These are phyloP conservation scores for Porites lobata DNA, from an alignment of 92 coral and sea anemone genomes.

Conservation along the genomic window DNA sequence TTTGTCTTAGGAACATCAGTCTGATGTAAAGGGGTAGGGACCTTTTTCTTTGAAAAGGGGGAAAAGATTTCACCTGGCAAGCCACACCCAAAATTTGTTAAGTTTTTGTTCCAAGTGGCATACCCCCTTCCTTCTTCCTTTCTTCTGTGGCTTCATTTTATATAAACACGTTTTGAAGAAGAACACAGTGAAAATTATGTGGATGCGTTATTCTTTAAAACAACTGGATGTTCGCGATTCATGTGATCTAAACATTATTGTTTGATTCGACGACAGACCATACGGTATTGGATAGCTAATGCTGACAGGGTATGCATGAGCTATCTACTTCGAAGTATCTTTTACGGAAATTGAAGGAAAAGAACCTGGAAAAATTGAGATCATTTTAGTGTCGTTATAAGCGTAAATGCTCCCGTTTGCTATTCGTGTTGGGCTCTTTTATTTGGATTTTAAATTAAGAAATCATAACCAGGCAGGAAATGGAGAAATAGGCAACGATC, in stretches of 20 bases:
- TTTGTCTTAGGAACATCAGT: too few species aligned
- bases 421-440: background rate
- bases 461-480: slow-evolving; percentile 11
- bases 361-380: slow-evolving; percentile 26
- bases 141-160: too few species aligned
- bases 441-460: background rate
- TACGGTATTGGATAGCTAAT: slow-evolving; percentile 35
- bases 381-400: slow-evolving; percentile 23
- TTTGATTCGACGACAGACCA: slow-evolving; percentile 49
- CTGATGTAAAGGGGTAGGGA: too few species aligned
- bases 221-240: too few species aligned
- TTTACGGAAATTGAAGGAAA: slow-evolving; percentile 50
- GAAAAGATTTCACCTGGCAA: too few species aligned
- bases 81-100: too few species aligned
- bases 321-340: slow-evolving; percentile 36
- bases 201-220: too few species aligned
- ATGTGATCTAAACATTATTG: slow-evolving; percentile 38
- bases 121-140: too few species aligned
- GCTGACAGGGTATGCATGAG: slow-evolving; percentile 34
- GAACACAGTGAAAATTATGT: too few species aligned
- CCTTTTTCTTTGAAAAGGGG: too few species aligned
- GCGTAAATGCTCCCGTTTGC: background rate
- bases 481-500: background rate
- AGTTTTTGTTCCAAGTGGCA: too few species aligned
- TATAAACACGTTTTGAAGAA: too few species aligned